These are phyloP conservation scores for Syngnathus scovelli DNA, from an alignment of 2,113 vertebrate genomes.

Conservation along the genomic window DNA sequence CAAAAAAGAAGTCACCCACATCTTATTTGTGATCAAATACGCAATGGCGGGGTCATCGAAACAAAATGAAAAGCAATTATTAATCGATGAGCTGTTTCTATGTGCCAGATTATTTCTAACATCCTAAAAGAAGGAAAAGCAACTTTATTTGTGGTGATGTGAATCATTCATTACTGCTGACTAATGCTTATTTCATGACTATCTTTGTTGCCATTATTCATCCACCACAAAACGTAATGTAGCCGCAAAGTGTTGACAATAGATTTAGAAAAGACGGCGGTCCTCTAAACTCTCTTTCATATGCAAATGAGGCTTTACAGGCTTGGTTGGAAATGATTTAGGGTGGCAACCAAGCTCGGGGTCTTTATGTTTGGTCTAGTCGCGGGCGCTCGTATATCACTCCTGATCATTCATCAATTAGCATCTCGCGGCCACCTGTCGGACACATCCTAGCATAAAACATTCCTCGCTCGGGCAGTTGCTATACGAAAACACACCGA, in stretches of 20 bases:
- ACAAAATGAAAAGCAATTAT: no score
- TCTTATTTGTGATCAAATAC: background rate
- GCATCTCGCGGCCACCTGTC: slow-evolving; percentile 71
- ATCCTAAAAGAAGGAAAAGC: slow-evolving; percentile 7
- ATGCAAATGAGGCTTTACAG: slow-evolving; percentile 72
- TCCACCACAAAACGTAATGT: slow-evolving; percentile 58
- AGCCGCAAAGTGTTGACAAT: slow-evolving; percentile 53
- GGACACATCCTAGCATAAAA: slow-evolving; percentile 59
- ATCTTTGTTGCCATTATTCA: slow-evolving; percentile 66
- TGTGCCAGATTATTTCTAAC: no score
- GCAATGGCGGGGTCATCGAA: no score
- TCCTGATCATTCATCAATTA: slow-evolving; percentile 75
- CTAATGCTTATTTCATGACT: slow-evolving; percentile 61
- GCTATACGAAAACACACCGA: slow-evolving; percentile 60
- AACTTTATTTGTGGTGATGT: slow-evolving; percentile 27
- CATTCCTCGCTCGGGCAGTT: slow-evolving; percentile 66
- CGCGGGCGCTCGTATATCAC: slow-evolving; percentile 68
- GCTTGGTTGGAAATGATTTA: slow-evolving; percentile 77
- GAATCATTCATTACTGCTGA: slow-evolving; percentile 56
- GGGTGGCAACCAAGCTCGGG: slow-evolving; percentile 57
- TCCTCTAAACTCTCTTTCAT: slow-evolving; percentile 55
- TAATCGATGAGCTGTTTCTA: no score
- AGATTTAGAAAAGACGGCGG: slow-evolving; percentile 46
- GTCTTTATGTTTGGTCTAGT: slow-evolving; percentile 58
- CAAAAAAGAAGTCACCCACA: background rate